A percentile compares a stretch with the other conserved stretches of the same genome.
Conservation (phyloP, 2,113 vertebrate species). For the Siniperca knerii region DNA sequence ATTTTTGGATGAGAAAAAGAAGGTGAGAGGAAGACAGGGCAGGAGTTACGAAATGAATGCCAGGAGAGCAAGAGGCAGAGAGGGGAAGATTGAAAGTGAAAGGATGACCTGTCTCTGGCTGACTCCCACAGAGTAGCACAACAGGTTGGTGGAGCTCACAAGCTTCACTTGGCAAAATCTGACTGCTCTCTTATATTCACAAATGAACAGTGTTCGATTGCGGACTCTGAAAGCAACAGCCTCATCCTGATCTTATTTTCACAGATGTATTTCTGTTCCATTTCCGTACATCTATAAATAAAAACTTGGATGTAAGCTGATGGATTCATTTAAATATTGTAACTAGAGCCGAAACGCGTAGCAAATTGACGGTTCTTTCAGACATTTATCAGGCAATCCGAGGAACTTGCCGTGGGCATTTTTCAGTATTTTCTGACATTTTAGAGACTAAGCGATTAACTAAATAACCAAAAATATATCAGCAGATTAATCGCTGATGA, state of each 20-base stretch:
- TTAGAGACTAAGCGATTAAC: not conserved
- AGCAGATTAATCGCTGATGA: constrained; percentile 5
- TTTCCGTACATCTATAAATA: constrained; percentile 21
- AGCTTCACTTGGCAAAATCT: constrained; percentile 46
- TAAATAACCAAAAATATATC: not conserved
- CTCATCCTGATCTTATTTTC: constrained; percentile 9
- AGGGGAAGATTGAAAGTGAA: constrained; percentile 54
- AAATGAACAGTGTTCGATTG: constrained; percentile 26
- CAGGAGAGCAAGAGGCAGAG: constrained; percentile 39
- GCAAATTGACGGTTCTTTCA: not conserved
- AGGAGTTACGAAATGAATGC: constrained; percentile 46
- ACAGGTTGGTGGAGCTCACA: constrained; percentile 71
- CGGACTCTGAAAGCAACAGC: constrained; percentile 33
- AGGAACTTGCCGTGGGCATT: not conserved
- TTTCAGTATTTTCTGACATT: not conserved
- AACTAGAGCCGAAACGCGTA: not conserved
- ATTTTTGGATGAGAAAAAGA: constrained; percentile 40
- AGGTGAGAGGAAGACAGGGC: constrained; percentile 32
- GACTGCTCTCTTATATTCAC: constrained; percentile 49
- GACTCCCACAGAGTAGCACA: constrained; percentile 69
- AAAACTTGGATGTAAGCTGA: not conserved
- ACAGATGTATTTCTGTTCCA: constrained; percentile 24
- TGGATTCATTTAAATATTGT: not conserved
- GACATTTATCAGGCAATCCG: not conserved
- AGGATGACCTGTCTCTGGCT: constrained; percentile 52